A percentile compares a stretch with the other conserved stretches of the same genome.
Evolutionary conservation across 2,797 vertebrate species (phyloP).

Genomic region (Emydoidea blandingii): DNA sequence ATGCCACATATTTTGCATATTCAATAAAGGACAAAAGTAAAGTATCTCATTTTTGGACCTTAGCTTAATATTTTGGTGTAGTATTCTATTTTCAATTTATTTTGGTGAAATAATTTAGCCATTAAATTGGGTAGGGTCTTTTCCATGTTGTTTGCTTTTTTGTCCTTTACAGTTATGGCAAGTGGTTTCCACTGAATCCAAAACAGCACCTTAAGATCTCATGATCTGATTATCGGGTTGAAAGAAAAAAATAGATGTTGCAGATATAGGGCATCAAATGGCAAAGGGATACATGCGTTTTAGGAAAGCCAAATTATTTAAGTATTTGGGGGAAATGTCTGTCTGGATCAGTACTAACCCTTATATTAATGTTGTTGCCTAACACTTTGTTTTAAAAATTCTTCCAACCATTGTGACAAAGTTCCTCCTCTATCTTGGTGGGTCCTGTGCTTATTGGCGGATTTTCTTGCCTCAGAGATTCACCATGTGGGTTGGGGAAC

Average conservation of each 20-base stretch:
- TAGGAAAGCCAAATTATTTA: background rate
- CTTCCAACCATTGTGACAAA: background rate
- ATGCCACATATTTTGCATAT: background rate
- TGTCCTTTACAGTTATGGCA: background rate
- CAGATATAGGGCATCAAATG: background rate
- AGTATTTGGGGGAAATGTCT: background rate
- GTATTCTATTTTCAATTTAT: background rate
- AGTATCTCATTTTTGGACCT: background rate
- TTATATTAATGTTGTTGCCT: background rate
- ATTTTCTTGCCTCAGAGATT: no score
- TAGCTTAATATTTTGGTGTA: background rate
- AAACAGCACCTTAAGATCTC: background rate
- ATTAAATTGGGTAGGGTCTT: background rate
- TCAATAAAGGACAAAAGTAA: background rate
- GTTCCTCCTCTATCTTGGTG: no score
- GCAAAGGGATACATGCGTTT: background rate
- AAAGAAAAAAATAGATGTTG: background rate
- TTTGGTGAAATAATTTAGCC: background rate
- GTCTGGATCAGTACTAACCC: background rate
- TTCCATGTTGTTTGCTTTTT: background rate
- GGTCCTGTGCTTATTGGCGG: no score
- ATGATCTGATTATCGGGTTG: background rate
- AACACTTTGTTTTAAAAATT: background rate
- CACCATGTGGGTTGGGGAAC: no score
- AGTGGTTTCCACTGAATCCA: background rate